A percentile compares a stretch with the other conserved stretches of the same genome.
Conservation (phyloP, 1,140 invertebrate genomes). For the Holcopasites calliopsidis region DNA sequence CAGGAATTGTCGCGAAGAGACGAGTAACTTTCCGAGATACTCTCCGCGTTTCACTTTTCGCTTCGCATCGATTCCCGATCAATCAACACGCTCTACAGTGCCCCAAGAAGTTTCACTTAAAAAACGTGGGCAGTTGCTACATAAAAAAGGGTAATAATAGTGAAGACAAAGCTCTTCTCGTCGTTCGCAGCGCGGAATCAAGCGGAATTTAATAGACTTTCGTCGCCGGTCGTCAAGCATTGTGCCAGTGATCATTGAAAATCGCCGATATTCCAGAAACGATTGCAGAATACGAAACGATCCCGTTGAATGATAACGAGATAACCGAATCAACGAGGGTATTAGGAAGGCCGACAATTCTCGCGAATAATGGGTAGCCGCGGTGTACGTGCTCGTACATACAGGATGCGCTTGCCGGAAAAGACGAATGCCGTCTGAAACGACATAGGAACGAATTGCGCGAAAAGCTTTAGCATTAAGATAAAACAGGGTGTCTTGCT, state of each 20-base stretch:
- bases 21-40: too few species aligned
- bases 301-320: slow-evolving; percentile 42
- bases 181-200: background rate
- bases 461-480: too few species aligned
- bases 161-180: slow-evolving; percentile 19
- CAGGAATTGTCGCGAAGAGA: too few species aligned
- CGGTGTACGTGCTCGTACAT: slow-evolving; percentile 10
- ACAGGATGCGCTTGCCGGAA: background rate
- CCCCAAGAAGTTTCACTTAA: too few species aligned
- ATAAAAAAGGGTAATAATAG: too few species aligned
- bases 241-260: slow-evolving; percentile 39
- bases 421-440: background rate
- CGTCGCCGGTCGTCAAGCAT: background rate
- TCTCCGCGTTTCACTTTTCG: too few species aligned
- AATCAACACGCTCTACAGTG: too few species aligned
- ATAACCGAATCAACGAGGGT: slow-evolving; percentile 44
- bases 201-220: slow-evolving; percentile 41
- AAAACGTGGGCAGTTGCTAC: too few species aligned
- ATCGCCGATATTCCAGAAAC: slow-evolving; percentile 39
- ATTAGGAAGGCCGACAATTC: slow-evolving; percentile 32
- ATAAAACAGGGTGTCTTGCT: too few species aligned
- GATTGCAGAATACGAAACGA: slow-evolving; percentile 30
- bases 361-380: background rate
- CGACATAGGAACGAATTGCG: background rate
- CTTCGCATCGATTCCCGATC: too few species aligned